These are phyloP conservation scores for Urocyon cinereoargenteus DNA, from an alignment of 2,797 vertebrate species.

Conservation along the genomic window DNA sequence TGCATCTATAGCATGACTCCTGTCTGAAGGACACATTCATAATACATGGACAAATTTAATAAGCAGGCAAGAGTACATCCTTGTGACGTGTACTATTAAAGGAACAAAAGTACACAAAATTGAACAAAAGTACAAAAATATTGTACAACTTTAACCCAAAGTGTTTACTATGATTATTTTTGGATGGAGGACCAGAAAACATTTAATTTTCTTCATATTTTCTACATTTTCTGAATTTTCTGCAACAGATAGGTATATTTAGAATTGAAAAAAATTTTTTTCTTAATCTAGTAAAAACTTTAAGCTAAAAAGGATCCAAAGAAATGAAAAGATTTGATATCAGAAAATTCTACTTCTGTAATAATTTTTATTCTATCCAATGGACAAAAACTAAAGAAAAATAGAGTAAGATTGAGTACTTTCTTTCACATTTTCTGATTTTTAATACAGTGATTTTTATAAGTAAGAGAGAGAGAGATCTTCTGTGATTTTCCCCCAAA, in stretches of 20 bases:
- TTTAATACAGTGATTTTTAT: not conserved
- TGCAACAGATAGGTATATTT: not conserved
- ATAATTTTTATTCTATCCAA: not conserved
- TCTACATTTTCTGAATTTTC: not conserved
- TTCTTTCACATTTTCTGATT: not conserved
- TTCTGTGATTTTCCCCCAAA: not conserved
- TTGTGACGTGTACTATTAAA: not conserved
- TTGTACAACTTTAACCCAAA: not conserved
- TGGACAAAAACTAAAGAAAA: constrained; percentile 17
- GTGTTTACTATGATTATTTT: not conserved
- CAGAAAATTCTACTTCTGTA: not conserved
- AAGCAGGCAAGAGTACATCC: not conserved
- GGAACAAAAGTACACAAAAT: not conserved
- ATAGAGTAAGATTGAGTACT: not conserved
- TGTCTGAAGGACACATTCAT: not conserved
- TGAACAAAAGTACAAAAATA: not conserved
- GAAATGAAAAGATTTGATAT: not conserved
- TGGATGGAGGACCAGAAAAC: not conserved
- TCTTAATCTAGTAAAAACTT: not conserved
- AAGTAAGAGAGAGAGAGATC: not conserved
- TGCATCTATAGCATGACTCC: not conserved
- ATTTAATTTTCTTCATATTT: constrained; percentile 21
- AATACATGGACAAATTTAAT: not conserved
- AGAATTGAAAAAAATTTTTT: not conserved
- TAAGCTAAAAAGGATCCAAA: constrained; percentile 31